These are phyloP conservation scores for Pica pica DNA, from an alignment of 2,113 vertebrate genomes.

Conservation along the genomic window DNA sequence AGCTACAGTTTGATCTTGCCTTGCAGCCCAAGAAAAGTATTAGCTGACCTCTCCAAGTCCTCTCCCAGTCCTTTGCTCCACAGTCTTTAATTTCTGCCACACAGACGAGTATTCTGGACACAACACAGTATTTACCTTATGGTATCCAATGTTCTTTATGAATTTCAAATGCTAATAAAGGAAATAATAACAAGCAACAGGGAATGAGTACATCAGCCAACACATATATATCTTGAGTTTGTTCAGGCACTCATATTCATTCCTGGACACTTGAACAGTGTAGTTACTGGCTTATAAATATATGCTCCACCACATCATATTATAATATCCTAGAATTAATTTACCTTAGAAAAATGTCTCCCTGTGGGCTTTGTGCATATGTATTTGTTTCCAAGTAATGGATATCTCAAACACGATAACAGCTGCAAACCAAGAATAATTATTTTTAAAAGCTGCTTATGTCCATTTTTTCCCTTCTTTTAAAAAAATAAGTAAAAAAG, in stretches of 20 bases:
- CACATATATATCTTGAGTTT: slow-evolving; percentile 16
- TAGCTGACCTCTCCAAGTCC: background rate
- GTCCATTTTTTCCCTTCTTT: background rate
- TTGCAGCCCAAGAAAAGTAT: background rate
- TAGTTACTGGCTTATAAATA: background rate
- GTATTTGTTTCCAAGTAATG: background rate
- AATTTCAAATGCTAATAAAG: slow-evolving; percentile 50
- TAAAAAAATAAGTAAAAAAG: background rate
- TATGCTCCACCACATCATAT: background rate
- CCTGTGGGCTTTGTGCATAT: background rate
- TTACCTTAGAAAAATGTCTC: background rate
- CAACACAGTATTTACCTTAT: background rate
- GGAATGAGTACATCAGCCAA: slow-evolving; percentile 30
- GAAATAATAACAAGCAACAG: slow-evolving; percentile 26
- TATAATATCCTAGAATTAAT: background rate
- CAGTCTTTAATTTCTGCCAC: background rate
- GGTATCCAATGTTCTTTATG: background rate
- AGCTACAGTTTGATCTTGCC: background rate
- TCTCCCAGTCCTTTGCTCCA: background rate
- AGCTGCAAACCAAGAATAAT: background rate
- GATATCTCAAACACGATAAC: background rate
- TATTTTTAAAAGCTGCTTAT: background rate
- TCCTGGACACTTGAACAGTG: background rate
- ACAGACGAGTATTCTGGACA: background rate
- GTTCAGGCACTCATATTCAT: slow-evolving; percentile 34